A percentile compares a stretch with the other conserved stretches of the same genome.
Conservation (phyloP, 2,797 vertebrate genomes). For the Sphenodon punctatus region DNA sequence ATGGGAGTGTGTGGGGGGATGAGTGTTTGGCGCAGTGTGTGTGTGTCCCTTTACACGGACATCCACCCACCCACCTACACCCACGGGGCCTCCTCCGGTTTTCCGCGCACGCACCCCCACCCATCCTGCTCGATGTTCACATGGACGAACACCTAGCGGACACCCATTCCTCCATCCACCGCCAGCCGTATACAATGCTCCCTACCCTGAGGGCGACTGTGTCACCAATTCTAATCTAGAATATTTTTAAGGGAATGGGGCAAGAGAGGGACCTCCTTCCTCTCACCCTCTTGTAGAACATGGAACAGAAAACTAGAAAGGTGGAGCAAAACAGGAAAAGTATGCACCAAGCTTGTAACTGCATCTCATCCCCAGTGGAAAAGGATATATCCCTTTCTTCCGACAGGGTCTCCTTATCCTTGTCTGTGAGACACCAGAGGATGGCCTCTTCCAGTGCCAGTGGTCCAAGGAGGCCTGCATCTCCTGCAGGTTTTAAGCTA, state of each 20-base stretch:
- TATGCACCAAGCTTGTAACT: conserved; percentile 23
- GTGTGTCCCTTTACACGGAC: too few species aligned
- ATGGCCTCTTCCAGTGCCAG: neutral
- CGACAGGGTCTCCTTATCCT: accelerated
- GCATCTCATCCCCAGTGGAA: neutral
- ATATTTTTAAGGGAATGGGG: neutral
- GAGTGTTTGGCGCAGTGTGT: too few species aligned
- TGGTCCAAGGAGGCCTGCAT: neutral
- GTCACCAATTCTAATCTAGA: conserved; percentile 19
- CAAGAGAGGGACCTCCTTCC: neutral
- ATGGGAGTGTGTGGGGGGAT: too few species aligned
- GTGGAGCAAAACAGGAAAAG: conserved; percentile 2
- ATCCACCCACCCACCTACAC: too few species aligned
- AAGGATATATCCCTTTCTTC: neutral
- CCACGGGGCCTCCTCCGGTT: too few species aligned
- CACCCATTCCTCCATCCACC: too few species aligned
- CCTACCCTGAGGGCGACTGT: conserved; percentile 29
- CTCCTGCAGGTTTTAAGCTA: neutral
- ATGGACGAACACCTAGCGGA: too few species aligned
- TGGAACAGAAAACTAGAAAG: conserved; percentile 1
- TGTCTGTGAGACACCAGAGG: neutral
- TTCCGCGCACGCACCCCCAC: too few species aligned
- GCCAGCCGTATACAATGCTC: too few species aligned
- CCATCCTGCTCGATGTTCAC: too few species aligned
- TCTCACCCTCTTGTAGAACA: conserved; percentile 9